Base-by-base conservation (phyloP, 2,113 vertebrate species). In the Ptychochromis oligacanthus region DNA sequence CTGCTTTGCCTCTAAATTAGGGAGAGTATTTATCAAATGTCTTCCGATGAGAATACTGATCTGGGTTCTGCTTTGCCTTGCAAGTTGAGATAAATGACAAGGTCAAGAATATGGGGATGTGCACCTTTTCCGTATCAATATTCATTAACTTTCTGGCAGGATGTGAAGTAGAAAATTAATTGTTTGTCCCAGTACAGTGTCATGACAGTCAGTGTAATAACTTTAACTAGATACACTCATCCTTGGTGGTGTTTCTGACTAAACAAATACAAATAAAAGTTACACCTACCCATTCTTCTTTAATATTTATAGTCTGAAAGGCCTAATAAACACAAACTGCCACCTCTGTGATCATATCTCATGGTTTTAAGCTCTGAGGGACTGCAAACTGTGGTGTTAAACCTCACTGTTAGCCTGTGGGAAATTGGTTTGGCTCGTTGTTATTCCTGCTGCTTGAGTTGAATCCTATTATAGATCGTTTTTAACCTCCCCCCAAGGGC, bases 381-480 rank as follows among this genome's bases (percentile, higher is more conserved):
- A 78, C 77, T 83, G 49, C 57, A 70, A 67, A 59, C 55, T 14
- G 24, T 2, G 36, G 36, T 4, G 20, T 8, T 64, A 87, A 67
- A 83, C 5, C 72, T 70, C 54, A 6, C 31, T 12, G 28, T 78
- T 85, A 14, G 81, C 87, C 89, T 24, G 59, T 77, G 84, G 90
- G 76, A 78, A 89, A 90, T 86, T 85, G 88, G 57, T 91, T 81
- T 77, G 70, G 87, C 81, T 89, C 55, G 57, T 87, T 88, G 72
- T 87, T 89, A 85, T 91, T 92, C 81, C 88, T 82, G 83, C 88
- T 83, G 81, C 88, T 88, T 54, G 82, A 80, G 64, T 84, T 87
- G 82, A 89, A 92, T 90, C 83, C 86, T 76, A 67, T 92, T 91
- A 91, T 86, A 43, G 91, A 88, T 91, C 64, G 31, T 88, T 87